Conservation (phyloP, 2,797 vertebrate species). For the Taenioides sp. region DNA sequence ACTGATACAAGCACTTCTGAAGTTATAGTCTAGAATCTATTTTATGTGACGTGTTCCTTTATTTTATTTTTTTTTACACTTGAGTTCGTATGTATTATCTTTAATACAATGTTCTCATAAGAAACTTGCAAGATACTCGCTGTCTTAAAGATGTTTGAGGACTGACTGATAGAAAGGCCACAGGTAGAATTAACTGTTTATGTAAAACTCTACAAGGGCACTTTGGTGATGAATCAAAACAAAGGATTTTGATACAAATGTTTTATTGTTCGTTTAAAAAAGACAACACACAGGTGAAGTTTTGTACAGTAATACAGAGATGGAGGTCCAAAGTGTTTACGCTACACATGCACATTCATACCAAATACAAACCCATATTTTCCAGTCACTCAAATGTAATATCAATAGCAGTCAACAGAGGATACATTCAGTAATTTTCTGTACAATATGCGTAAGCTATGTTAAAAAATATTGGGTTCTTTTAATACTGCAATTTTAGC, state of each 20-base stretch:
- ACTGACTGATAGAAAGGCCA: neutral
- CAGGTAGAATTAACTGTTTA: neutral
- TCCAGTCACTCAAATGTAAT: slow-evolving; percentile 51
- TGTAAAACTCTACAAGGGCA: neutral
- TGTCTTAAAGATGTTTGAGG: neutral
- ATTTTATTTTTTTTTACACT: neutral
- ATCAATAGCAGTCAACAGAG: slow-evolving; percentile 66
- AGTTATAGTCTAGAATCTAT: neutral
- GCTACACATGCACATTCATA: slow-evolving; percentile 33
- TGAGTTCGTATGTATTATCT: neutral
- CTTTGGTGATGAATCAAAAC: too few species aligned
- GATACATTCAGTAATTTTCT: slow-evolving; percentile 81
- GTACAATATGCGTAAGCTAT: slow-evolving; percentile 63
- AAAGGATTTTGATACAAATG: slow-evolving; percentile 57
- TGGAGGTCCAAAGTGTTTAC: slow-evolving; percentile 51
- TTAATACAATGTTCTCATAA: neutral
- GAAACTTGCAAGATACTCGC: neutral
- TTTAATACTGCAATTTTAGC: slow-evolving; percentile 34
- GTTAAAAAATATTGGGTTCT: slow-evolving; percentile 69
- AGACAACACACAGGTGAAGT: slow-evolving; percentile 64
- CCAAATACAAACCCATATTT: slow-evolving; percentile 17
- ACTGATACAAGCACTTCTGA: too few species aligned
- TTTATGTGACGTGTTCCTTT: neutral
- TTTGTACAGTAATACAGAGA: slow-evolving; percentile 55
- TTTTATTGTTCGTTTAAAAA: slow-evolving; percentile 71